Evolutionary conservation across 1,140 invertebrate species (phyloP), one percentile per base, ranked within the genome.

Genomic region (Kradibia gibbosae): DNA sequence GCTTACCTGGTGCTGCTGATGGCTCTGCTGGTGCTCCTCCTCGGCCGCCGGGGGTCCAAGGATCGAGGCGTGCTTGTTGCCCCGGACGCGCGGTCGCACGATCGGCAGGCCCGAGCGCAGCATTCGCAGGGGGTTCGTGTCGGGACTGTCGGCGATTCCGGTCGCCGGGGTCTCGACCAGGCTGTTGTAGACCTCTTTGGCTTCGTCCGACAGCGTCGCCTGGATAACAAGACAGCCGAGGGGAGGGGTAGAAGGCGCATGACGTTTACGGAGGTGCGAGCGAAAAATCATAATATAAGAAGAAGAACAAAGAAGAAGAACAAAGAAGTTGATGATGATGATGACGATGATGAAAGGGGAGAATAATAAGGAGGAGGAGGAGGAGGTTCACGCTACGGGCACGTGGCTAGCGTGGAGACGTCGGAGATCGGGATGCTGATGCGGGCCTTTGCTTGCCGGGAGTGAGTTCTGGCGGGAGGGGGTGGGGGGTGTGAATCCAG

Each of bases 111-210:
- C 94, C 15, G 93, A 93, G 55, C 95, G 91, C 36, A 97, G 90
- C 92, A 96, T 94, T 72, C 95, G 88, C 74, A 97, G 89, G 3
- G 95, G 96, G 90, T 96, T 96, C 28, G 90, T 89, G 17, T 91
- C 90, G 0, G 88, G 73, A 55, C 83, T 88, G 55, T 91, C 90
- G 45, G 90, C 82, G n/a, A 86, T 85, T 0, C 45, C 65, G 15
- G 65, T 36, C 11, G 50, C 77, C 8, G 94, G 94, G 70, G 94
- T 95, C 85, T 98, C 97, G 55, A 99, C 96, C 48, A 99, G 91
- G 84, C 95, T 95, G 87, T 97, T 96, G 92, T 99, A 99, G 0
- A 97, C 98, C 87, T 96, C 95, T 87, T 97, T 97, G 48, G 97
- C 94, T 86, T 96, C 95, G 83, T 95, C 94, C n/a, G 95, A 95